These are phyloP conservation scores for Cryptotis parvus DNA, from an alignment of 2,113 vertebrate genomes.

Conservation along the genomic window DNA sequence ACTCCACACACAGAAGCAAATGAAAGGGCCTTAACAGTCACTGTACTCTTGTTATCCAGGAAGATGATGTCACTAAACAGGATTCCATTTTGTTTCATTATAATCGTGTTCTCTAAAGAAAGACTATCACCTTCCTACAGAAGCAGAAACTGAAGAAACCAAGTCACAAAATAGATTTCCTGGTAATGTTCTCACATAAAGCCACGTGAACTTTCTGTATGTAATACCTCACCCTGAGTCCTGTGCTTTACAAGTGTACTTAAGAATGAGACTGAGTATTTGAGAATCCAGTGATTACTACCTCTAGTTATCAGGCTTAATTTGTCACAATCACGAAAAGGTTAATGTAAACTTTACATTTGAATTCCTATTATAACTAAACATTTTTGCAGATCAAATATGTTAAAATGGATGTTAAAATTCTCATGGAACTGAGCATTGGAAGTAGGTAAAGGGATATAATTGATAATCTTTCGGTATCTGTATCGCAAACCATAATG, in stretches of 20 bases:
- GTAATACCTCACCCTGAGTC: background rate
- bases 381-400: constrained; percentile 46
- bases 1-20: constrained; percentile 44
- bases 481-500: too few relatives aligned
- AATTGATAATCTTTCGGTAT: too few relatives aligned
- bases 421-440: background rate
- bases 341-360: constrained; percentile 41
- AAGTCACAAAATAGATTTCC: constrained; percentile 17
- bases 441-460: too few relatives aligned
- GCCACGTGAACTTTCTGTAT: background rate
- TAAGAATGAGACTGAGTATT: background rate
- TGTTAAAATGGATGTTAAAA: constrained; percentile 18
- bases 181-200: constrained; percentile 30
- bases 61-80: background rate
- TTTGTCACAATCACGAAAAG: constrained; percentile 31
- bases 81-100: constrained; percentile 25
- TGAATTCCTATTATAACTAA: constrained; percentile 50
- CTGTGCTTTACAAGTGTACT: background rate
- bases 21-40: constrained; percentile 28
- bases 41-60: background rate
- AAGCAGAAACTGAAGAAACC: constrained; percentile 49
- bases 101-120: background rate
- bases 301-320: background rate
- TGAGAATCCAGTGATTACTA: constrained; percentile 17
- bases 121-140: constrained; percentile 21